Conservation (phyloP, 2,888 invertebrate genomes). For the Rhagonycha lutea region DNA sequence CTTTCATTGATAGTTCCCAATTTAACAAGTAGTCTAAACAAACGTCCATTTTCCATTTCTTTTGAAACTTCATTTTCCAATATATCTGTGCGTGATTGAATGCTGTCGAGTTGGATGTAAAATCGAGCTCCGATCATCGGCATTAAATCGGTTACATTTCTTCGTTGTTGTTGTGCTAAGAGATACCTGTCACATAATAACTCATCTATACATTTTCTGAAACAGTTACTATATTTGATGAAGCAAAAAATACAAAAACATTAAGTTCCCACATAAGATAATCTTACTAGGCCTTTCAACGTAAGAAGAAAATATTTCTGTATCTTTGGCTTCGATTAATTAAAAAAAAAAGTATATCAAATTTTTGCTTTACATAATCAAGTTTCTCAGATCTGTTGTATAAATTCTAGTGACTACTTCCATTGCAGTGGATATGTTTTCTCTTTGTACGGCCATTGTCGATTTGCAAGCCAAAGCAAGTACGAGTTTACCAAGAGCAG, state of each 20-base stretch:
- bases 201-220: background rate
- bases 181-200: conserved; percentile 65
- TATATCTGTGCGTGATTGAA: conserved; percentile 84
- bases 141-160: conserved; percentile 95
- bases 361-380: conserved; percentile 77
- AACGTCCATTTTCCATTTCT: conserved; percentile 93
- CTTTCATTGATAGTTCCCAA: conserved; percentile 93
- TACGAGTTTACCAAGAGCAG: conserved; percentile 87
- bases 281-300: background rate
- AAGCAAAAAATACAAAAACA: background rate
- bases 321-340: background rate
- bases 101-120: conserved; percentile 92
- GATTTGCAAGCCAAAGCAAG: conserved; percentile 93
- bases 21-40: conserved; percentile 89
- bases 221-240: background rate
- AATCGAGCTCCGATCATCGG: conserved; percentile 98
- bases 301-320: background rate
- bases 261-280: background rate
- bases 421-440: conserved; percentile 85
- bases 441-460: conserved; percentile 81
- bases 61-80: conserved; percentile 89
- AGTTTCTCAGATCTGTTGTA: conserved; percentile 91
- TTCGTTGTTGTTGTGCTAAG: conserved; percentile 67
- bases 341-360: background rate
- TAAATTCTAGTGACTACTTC: conserved; percentile 89